Evolutionary conservation across 2,113 vertebrate genomes (phyloP).

Genomic region (Leptobrachium leishanense): DNA sequence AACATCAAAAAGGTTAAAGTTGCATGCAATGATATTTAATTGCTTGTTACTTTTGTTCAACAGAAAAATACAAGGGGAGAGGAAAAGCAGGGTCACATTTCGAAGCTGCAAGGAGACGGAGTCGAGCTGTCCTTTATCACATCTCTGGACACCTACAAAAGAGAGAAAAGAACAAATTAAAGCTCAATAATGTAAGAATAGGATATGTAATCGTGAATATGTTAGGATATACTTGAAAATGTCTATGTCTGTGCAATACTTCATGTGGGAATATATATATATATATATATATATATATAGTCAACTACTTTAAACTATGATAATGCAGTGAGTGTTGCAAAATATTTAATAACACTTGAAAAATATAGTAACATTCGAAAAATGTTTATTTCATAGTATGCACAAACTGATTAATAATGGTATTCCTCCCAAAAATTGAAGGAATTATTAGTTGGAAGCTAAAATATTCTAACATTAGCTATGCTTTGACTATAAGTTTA

Average conservation of each 20-base stretch:
- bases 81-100: constrained; percentile 84
- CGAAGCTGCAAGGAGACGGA: constrained; percentile 80
- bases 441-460: no score
- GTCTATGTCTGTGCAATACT: neutral
- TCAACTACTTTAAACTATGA: neutral
- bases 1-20: constrained; percentile 40
- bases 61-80: constrained; percentile 84
- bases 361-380: no score
- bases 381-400: no score
- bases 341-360: no score
- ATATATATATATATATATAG: neutral
- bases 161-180: constrained; percentile 93
- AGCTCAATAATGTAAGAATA: constrained; percentile 90
- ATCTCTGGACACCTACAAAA: constrained; percentile 95
- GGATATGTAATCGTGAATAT: neutral
- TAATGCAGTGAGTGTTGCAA: no score
- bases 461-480: no score
- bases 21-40: constrained; percentile 52
- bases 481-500: no score
- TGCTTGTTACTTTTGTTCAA: constrained; percentile 54
- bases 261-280: neutral
- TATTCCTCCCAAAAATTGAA: no score
- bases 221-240: no score
- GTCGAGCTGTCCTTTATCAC: constrained; percentile 91
- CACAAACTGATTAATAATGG: no score